Conservation (phyloP, 1,140 invertebrate genomes). For the Drosophila bifasciata region DNA sequence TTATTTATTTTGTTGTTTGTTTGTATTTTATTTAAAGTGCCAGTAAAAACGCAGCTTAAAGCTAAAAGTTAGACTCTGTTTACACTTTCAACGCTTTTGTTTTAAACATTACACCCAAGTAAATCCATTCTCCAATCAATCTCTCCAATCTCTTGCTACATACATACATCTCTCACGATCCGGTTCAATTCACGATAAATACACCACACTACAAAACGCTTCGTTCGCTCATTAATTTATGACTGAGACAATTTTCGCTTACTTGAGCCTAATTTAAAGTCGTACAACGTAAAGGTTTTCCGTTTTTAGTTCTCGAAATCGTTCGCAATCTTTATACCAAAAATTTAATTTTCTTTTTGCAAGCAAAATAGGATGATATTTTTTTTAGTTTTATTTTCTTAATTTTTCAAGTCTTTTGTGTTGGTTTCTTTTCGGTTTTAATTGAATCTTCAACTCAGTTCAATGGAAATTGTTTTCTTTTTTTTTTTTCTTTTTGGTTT, state of each 20-base stretch:
- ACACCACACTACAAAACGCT: conserved; percentile 67
- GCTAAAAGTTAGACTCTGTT: conserved; percentile 83
- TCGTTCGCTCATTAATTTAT: conserved; percentile 10
- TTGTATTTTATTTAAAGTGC: conserved; percentile 80
- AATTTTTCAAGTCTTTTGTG: conserved; percentile 60
- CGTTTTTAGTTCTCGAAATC: conserved; percentile 24
- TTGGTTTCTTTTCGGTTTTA: conserved; percentile 45
- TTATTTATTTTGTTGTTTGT: conserved; percentile 29
- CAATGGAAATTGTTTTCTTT: conserved; percentile 21
- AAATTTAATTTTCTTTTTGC: conserved; percentile 34
- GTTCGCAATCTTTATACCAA: conserved; percentile 30
- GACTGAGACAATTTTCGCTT: conserved; percentile 37
- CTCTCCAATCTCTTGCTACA: conserved; percentile 18
- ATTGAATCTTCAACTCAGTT: conserved; percentile 54
- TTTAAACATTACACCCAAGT: conserved; percentile 77
- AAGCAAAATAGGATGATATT: conserved; percentile 64
- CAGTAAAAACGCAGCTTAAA: conserved; percentile 83
- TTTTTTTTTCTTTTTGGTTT: conserved; percentile 29
- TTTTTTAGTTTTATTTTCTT: conserved; percentile 30
- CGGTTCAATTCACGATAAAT: conserved; percentile 53
- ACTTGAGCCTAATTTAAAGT: conserved; percentile 68
- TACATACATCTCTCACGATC: conserved; percentile 46
- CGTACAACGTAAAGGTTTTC: conserved; percentile 20
- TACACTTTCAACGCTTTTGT: conserved; percentile 81
- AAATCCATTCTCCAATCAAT: conserved; percentile 55